These are phyloP conservation scores for Calliopsis andreniformis DNA, from an alignment of 1,140 invertebrate species.

Conservation along the genomic window DNA sequence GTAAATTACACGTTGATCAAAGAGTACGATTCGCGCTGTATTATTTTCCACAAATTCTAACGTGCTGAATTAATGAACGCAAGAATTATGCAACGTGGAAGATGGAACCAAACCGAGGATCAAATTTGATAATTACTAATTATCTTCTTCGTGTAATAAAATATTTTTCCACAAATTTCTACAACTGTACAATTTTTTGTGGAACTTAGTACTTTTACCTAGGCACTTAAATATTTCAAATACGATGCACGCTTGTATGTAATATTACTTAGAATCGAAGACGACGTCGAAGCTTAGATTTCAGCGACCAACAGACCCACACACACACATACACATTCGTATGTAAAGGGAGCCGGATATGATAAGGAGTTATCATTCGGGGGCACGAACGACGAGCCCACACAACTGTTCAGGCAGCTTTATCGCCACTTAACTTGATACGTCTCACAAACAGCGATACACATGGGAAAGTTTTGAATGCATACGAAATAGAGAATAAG, in stretches of 20 bases:
- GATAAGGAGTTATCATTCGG: constrained; percentile 76
- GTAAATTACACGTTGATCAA: background rate
- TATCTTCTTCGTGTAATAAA: no score
- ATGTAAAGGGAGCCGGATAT: constrained; percentile 76
- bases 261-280: background rate
- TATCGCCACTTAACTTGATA: constrained; percentile 59
- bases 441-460: constrained; percentile 48
- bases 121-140: no score
- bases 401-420: constrained; percentile 48
- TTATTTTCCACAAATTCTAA: background rate
- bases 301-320: constrained; percentile 49
- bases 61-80: no score
- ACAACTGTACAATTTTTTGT: no score
- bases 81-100: no score
- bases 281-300: constrained; percentile 43
- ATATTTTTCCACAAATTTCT: no score
- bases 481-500: background rate
- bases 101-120: no score
- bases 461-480: constrained; percentile 51
- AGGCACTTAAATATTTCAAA: no score
- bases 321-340: constrained; percentile 28
- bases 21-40: background rate
- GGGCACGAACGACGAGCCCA: constrained; percentile 57
- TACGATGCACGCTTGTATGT: background rate
- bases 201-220: no score